Evolutionary conservation across 2,888 invertebrate species (phyloP), one percentile per base, ranked within the genome.

Genomic region (Formica aserva): DNA sequence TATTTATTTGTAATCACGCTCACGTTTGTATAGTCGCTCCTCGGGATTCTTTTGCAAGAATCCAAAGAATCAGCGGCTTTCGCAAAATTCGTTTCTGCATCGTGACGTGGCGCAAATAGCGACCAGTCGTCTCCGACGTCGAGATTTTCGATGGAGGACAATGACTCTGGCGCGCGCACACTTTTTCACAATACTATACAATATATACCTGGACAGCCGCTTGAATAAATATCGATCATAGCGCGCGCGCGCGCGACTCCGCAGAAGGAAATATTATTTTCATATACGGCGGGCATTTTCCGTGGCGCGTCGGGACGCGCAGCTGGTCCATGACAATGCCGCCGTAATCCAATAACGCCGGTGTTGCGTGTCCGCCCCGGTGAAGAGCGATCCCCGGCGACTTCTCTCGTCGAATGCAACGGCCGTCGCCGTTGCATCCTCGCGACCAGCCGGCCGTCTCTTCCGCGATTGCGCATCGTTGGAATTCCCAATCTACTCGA

Each of bases 211-310:
- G 78, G 80, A 66, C 80, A 74, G 92, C 91, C 93, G 92, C 93
- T 94, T 92, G 94, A 94, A 94, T 93, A 94, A 94, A 94, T 94
- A 94, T 94, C 94, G 93, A 94, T 94, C 94, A 94, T 94, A 92
- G 89, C 52, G 18, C 48, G 45, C 41, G 22, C 22, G 45, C 41
- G 15, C 45, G 15, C 45, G 48, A 18, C 89, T 87, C 75, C 80
- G 87, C 88, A 85, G 83, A 92, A 89, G 92, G 91, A 94, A 94
- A 94, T 94, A 94, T 94, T 94, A 94, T 94, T 94, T 94, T 94
- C 94, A 94, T 94, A 94, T 94, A 92, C 91, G 88, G 85, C 86
- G 86, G 76, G 83, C 90, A 83, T 82, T 86, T 86, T 83, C 85
- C 84, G 84, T 81, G 83, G 85, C 84, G 85, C 74, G 81, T 66